Evolutionary conservation across 2,888 invertebrate genomes (phyloP).

Genomic region (Onchidella celtica): DNA sequence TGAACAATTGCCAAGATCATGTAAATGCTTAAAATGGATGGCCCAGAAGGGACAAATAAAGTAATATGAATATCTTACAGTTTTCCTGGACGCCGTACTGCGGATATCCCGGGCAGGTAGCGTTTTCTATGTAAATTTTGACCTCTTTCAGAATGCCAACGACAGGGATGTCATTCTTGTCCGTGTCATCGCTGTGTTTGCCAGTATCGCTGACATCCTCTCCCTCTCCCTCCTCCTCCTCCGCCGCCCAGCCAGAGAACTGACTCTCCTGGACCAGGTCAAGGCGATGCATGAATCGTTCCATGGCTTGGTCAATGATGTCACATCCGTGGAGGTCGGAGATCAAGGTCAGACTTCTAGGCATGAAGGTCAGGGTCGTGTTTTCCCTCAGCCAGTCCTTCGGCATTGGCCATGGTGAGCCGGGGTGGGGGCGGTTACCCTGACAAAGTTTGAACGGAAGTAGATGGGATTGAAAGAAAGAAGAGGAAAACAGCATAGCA

Average conservation of each 20-base stretch:
- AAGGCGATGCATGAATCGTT: constrained; percentile 2
- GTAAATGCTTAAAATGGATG: too few species aligned
- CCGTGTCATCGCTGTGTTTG: neutral
- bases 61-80: too few species aligned
- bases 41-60: too few species aligned
- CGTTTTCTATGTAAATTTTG: neutral
- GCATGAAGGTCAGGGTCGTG: constrained; percentile 7
- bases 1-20: too few species aligned
- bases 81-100: constrained; percentile 2
- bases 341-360: constrained; percentile 11
- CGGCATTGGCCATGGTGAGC: constrained; percentile 47
- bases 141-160: neutral
- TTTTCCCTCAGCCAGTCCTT: constrained; percentile 19
- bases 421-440: constrained; percentile 41
- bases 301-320: constrained; percentile 30
- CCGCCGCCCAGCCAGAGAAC: too few species aligned
- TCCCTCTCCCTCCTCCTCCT: too few species aligned
- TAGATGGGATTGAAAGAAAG: neutral
- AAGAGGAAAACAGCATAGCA: too few species aligned
- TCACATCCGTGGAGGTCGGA: constrained; percentile 35
- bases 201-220: too few species aligned
- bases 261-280: neutral
- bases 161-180: neutral
- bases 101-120: constrained; percentile 8
- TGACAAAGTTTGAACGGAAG: neutral